Evolutionary conservation across 2,113 vertebrate genomes (phyloP).

Genomic region (Syngnathus scovelli): DNA sequence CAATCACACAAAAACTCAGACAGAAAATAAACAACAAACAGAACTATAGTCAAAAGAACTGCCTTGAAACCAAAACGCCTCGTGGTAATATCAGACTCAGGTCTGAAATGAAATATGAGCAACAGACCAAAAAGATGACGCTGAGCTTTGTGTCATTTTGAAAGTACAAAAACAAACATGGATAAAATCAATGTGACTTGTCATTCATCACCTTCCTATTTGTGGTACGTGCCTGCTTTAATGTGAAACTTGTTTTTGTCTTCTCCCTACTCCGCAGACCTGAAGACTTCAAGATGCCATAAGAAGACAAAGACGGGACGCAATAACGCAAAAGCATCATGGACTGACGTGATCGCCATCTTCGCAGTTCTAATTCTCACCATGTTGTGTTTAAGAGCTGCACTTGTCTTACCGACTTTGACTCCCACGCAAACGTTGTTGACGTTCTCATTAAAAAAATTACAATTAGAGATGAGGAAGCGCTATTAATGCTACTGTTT

Average conservation of each 20-base stretch:
- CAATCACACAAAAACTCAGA: constrained; percentile 9
- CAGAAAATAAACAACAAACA: constrained; percentile 30
- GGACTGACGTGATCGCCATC: not conserved
- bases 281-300: constrained; percentile 72
- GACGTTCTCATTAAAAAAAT: not conserved
- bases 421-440: not conserved
- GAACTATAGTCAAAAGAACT: constrained; percentile 31
- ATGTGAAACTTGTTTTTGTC: constrained; percentile 17
- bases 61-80: constrained; percentile 37
- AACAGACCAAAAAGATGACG: not conserved
- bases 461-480: not conserved
- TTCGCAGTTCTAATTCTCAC: not conserved
- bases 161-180: not conserved
- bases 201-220: constrained; percentile 30
- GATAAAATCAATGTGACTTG: constrained; percentile 33
- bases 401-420: not conserved
- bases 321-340: not conserved
- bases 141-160: constrained; percentile 34
- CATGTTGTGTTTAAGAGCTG: not conserved
- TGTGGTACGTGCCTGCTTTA: constrained; percentile 10
- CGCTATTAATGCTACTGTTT: not conserved
- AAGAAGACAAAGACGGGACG: constrained; percentile 18
- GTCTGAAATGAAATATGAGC: constrained; percentile 37
- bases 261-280: constrained; percentile 61
- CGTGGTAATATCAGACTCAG: constrained; percentile 45